Percentiles rank a stretch among this genome's conserved stretches.
phyloP scores from a whole-genome alignment of 2,113 vertebrate genomes.

The Cyanoderma ruficeps region DNA sequence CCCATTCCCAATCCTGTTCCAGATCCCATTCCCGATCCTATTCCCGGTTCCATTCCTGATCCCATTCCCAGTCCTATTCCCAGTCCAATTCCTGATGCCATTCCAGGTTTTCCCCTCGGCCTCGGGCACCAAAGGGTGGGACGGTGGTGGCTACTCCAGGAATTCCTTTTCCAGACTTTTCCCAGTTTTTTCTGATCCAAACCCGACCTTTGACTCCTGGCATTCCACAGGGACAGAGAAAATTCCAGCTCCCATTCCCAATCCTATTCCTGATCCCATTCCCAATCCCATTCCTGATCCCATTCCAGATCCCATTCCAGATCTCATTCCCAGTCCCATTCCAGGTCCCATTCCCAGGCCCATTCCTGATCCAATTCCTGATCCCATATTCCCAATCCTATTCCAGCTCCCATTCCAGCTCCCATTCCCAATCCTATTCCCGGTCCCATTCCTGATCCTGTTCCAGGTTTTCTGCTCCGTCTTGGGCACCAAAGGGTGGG shows the following conservation, averaged over 20 bases:
- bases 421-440: too few relatives aligned
- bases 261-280: neutral
- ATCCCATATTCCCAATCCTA: too few relatives aligned
- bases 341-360: too few relatives aligned
- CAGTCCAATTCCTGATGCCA: accelerated
- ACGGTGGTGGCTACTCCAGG: neutral
- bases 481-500: too few relatives aligned
- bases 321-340: too few relatives aligned
- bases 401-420: too few relatives aligned
- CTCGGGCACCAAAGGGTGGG: neutral
- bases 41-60: neutral
- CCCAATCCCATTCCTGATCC: neutral
- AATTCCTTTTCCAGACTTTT: neutral
- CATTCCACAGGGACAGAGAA: neutral
- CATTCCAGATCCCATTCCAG: too few relatives aligned
- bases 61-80: neutral
- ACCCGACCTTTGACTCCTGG: neutral
- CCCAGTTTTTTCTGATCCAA: neutral
- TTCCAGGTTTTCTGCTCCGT: too few relatives aligned
- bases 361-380: too few relatives aligned
- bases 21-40: accelerated
- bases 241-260: neutral
- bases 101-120: neutral
- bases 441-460: too few relatives aligned
- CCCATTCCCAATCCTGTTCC: neutral